Evolutionary conservation across 1,140 invertebrate species (phyloP).

Genomic region (Microvelia longipes): DNA sequence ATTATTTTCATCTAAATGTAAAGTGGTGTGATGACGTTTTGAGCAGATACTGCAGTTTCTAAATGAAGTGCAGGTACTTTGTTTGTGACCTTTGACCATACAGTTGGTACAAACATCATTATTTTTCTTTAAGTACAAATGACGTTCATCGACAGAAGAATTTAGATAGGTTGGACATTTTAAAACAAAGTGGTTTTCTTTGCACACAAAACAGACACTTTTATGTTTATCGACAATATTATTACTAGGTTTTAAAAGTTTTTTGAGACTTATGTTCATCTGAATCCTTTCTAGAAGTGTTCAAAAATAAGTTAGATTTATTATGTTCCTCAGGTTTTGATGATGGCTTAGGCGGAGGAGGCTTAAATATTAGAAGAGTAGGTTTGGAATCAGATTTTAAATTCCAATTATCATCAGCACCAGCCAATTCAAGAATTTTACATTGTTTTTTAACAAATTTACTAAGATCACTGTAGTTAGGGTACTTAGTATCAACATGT

Average conservation of each 20-base stretch:
- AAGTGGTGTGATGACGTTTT: background rate
- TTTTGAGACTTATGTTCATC: background rate
- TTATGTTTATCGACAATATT: no score
- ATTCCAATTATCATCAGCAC: background rate
- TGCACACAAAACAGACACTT: background rate
- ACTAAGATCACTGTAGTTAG: background rate
- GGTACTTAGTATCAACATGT: background rate
- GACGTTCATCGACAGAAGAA: background rate
- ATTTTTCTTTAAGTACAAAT: background rate
- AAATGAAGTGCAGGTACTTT: background rate
- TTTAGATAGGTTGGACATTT: background rate
- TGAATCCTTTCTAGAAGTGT: background rate
- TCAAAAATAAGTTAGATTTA: background rate
- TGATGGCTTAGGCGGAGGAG: background rate
- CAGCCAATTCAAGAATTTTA: background rate
- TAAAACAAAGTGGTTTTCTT: background rate
- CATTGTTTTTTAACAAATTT: background rate
- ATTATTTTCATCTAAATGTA: background rate
- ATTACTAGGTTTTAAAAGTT: no score
- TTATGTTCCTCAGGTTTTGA: background rate
- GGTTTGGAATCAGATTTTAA: background rate
- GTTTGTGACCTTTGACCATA: background rate
- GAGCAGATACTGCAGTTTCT: background rate
- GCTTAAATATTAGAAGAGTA: background rate
- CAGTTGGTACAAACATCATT: background rate